Percentiles rank a stretch among this genome's conserved stretches.
These are phyloP conservation scores for Zaprionus vittiger DNA, from an alignment of 1,140 invertebrate genomes.

Conservation along the genomic window DNA sequence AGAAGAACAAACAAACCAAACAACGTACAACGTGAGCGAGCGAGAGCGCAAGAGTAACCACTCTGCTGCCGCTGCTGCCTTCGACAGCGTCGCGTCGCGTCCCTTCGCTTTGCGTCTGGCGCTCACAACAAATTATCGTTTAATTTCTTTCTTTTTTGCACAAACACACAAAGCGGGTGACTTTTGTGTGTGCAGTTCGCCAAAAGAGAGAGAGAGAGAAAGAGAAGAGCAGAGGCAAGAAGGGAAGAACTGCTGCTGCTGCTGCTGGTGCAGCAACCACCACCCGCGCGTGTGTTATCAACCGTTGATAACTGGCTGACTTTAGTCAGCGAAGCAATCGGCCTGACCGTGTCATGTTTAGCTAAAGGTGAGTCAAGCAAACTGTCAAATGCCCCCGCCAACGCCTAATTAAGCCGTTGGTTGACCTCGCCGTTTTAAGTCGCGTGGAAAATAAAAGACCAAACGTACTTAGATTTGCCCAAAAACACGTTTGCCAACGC, in stretches of 20 bases:
- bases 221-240: background rate
- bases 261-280: conserved; percentile 34
- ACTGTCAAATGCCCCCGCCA: conserved; percentile 21
- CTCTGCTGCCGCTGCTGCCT: conserved; percentile 23
- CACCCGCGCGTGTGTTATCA: conserved; percentile 44
- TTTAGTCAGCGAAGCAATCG: background rate
- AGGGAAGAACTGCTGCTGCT: background rate
- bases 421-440: conserved; percentile 53
- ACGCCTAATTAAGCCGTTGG: conserved; percentile 20
- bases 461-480: conserved; percentile 50
- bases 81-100: conserved; percentile 25
- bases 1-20: conserved; percentile 60
- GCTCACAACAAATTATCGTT: conserved; percentile 75
- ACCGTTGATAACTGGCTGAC: conserved; percentile 45
- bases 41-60: conserved; percentile 34
- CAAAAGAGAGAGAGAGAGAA: conserved; percentile 32
- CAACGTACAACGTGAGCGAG: conserved; percentile 40
- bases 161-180: conserved; percentile 58
- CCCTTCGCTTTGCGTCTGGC: conserved; percentile 13
- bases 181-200: conserved; percentile 43
- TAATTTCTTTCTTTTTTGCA: conserved; percentile 77
- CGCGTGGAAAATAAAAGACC: conserved; percentile 62
- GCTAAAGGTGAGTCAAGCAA: conserved; percentile 58
- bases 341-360: conserved; percentile 48
- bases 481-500: conserved; percentile 79